A percentile compares a stretch with the other conserved stretches of the same genome.
Conservation (phyloP, 1,140 invertebrate genomes). For the Tribolium castaneum region DNA sequence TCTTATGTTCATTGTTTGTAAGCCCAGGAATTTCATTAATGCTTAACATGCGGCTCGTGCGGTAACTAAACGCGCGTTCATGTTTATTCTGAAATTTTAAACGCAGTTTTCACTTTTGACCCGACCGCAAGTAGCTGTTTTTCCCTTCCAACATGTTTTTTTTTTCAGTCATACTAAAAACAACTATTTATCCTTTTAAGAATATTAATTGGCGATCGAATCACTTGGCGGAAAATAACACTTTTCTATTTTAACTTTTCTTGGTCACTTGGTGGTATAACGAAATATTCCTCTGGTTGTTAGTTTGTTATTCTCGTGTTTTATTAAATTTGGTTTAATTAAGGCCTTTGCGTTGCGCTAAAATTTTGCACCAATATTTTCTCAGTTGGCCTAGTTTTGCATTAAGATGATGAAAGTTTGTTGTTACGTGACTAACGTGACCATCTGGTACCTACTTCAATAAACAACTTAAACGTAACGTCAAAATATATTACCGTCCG, state of each 20-base stretch:
- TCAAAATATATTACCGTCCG: neutral
- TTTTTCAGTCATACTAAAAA: neutral
- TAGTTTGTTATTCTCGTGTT: too few species aligned
- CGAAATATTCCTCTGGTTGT: too few species aligned
- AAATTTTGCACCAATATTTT: slow-evolving; percentile 25
- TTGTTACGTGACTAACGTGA: slow-evolving; percentile 21
- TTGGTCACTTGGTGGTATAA: too few species aligned
- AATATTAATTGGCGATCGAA: too few species aligned
- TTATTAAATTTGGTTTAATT: neutral
- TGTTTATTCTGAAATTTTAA: neutral
- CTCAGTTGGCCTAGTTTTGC: slow-evolving; percentile 23
- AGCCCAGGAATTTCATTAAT: slow-evolving; percentile 2
- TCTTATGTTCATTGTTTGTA: neutral
- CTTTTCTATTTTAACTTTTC: too few species aligned
- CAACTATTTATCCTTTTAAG: too few species aligned
- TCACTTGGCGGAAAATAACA: too few species aligned
- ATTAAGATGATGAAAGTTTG: slow-evolving; percentile 23
- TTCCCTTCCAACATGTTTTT: neutral
- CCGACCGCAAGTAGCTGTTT: neutral
- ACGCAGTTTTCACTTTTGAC: neutral
- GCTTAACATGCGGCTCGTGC: neutral
- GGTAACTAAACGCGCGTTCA: neutral
- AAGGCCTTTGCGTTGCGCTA: neutral
- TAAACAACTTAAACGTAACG: slow-evolving; percentile 12
- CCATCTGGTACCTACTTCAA: slow-evolving; percentile 22